Evolutionary conservation across 2,113 vertebrate species (phyloP), one percentile per base, ranked within the genome.

Genomic region (Chaenogobius annularis): DNA sequence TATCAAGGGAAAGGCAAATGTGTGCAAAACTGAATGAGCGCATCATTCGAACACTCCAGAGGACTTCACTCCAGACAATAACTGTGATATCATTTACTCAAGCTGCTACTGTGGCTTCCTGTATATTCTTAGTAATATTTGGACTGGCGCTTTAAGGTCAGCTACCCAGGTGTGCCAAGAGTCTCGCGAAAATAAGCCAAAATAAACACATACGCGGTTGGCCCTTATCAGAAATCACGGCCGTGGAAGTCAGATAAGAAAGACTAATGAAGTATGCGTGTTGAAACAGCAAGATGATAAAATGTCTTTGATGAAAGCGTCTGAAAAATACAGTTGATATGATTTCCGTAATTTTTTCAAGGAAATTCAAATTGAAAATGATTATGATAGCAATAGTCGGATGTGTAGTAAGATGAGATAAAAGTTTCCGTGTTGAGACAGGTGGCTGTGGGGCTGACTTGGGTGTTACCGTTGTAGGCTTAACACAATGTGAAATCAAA

Each of bases 191-290:
- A 70, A 40, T 7, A 31, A 55, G 54, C 61, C 35, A 43, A 80
- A 10, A 54, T 31, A 55, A 72, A 47, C 55, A 44, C 26, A 31
- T 47, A 31, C 40, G 20, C 23, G 3, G 15, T 43, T 19, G 35
- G 12, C 19, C 47, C 31, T 64, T 72, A 82, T 85, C 80, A 76
- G 13, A 71, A 83, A 76, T 81, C 73, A 48, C 59, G 54, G 75
- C 12, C 12, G 50, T 52, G 76, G 72, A 87, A 83, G 59, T 73
- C 13, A 68, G 84, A 90, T 83, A 84, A 83, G 77, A 70, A 75
- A 70, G 62, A 35, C 59, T 31, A 19, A 69, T 66, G 64, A 47
- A 85, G 43, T 47, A 22, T 70, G 50, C 75, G 80, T 61, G 23
- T 79, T 88, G 74, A 70, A 72, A 68, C 31, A 78, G 46, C 50